Conservation (phyloP, 2,797 vertebrate species). For the Morelia viridis region DNA sequence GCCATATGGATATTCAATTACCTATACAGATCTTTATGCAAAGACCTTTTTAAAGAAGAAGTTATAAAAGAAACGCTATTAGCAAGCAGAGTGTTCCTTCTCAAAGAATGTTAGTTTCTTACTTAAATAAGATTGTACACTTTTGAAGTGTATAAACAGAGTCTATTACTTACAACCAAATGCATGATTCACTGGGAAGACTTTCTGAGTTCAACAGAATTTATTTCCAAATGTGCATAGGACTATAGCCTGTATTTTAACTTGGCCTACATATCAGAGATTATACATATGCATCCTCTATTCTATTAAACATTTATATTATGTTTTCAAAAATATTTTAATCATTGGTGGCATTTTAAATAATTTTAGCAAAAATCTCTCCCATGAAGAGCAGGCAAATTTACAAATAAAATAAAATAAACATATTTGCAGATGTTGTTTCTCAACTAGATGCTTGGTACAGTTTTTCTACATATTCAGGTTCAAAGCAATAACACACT, state of each 20-base stretch:
- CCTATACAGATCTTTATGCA: not conserved
- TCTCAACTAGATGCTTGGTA: conserved; percentile 23
- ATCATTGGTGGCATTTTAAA: conserved; percentile 23
- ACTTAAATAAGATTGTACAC: not conserved
- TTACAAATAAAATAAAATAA: not conserved
- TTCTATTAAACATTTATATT: conserved; percentile 24
- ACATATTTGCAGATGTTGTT: not conserved
- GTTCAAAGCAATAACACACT: not conserved
- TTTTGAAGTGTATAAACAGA: conserved; percentile 28
- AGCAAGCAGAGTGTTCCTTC: not conserved
- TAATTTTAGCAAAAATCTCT: conserved; percentile 25
- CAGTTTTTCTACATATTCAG: conserved; percentile 40
- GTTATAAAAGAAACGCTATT: accelerated
- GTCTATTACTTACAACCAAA: conserved; percentile 1
- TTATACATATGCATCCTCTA: conserved; percentile 50
- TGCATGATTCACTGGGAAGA: conserved; percentile 31
- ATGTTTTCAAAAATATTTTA: conserved; percentile 37
- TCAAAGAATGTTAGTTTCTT: not conserved
- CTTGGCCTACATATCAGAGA: conserved; percentile 22
- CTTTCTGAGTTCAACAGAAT: not conserved
- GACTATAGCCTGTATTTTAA: conserved; percentile 31
- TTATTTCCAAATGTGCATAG: not conserved
- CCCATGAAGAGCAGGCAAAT: conserved; percentile 24
- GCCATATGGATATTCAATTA: not conserved
- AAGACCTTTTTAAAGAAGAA: not conserved